Conservation (phyloP, 2,797 vertebrate genomes). For the Amblyopsis hoosieri region DNA sequence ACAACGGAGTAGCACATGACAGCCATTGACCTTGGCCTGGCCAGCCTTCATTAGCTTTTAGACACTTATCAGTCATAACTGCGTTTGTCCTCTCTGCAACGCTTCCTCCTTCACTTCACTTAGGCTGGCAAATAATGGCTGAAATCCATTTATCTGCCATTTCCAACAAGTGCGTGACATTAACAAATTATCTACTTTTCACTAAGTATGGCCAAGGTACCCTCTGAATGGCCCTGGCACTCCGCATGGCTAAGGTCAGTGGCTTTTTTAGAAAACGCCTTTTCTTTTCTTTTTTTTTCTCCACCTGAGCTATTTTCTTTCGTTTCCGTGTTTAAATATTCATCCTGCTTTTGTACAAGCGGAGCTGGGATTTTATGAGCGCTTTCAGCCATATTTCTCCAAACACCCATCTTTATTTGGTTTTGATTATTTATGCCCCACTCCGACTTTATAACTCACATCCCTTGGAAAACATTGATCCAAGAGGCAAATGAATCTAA, state of each 20-base stretch:
- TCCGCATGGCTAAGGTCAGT: constrained; percentile 75
- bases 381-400: constrained; percentile 79
- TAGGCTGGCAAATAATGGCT: constrained; percentile 85
- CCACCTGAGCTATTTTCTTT: constrained; percentile 72
- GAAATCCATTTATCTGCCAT: constrained; percentile 90
- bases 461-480: constrained; percentile 84
- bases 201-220: constrained; percentile 85
- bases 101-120: constrained; percentile 87
- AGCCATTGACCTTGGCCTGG: constrained; percentile 86
- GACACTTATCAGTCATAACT: constrained; percentile 90
- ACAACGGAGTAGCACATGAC: constrained; percentile 78
- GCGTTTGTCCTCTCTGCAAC: constrained; percentile 82
- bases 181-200: constrained; percentile 88
- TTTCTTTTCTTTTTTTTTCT: constrained; percentile 59
- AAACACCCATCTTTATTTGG: constrained; percentile 84
- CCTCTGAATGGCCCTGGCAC: constrained; percentile 81
- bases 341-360: constrained; percentile 72
- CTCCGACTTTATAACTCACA: constrained; percentile 80
- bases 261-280: constrained; percentile 77
- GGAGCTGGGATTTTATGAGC: constrained; percentile 77
- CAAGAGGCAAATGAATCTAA: constrained; percentile 83
- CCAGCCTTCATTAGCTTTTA: constrained; percentile 88
- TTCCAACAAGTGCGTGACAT: constrained; percentile 87
- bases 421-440: constrained; percentile 84
- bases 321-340: constrained; percentile 85